phyloP scores from a whole-genome alignment of 2,797 vertebrate genomes.

The Sylvia borin region DNA sequence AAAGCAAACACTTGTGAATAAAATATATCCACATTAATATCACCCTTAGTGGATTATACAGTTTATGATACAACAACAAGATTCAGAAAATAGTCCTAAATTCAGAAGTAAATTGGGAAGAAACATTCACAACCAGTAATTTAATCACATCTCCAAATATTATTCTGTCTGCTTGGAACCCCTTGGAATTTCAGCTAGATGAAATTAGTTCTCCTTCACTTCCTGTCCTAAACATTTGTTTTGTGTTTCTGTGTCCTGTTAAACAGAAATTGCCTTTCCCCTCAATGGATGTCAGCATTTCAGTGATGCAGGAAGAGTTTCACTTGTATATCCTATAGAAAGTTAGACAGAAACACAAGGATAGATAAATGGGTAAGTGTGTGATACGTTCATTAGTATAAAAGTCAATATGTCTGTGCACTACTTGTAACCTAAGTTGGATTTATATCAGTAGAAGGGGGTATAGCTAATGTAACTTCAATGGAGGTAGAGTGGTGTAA shows the following conservation, averaged over 20 bases:
- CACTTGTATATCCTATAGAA: not conserved
- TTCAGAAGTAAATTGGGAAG: not conserved
- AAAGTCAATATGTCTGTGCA: not conserved
- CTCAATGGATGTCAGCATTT: not conserved
- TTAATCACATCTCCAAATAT: conserved; percentile 52
- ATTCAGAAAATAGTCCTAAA: not conserved
- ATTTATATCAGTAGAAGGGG: not conserved
- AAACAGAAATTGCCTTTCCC: conserved; percentile 38
- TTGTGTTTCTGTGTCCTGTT: conserved; percentile 31
- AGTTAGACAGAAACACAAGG: not conserved
- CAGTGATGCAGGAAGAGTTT: not conserved
- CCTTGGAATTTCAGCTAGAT: conserved; percentile 27
- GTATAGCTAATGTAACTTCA: not conserved
- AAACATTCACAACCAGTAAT: not conserved
- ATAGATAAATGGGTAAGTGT: not conserved
- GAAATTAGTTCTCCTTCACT: conserved; percentile 48
- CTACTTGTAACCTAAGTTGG: not conserved
- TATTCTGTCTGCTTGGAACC: conserved; percentile 48
- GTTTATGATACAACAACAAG: not conserved
- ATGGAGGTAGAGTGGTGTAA: not conserved
- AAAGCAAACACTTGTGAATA: not conserved
- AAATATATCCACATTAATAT: not conserved
- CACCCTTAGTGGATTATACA: not conserved
- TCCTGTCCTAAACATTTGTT: conserved; percentile 48
- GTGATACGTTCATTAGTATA: not conserved